These are phyloP conservation scores for Vimba vimba DNA, from an alignment of 2,113 vertebrate species.

Conservation along the genomic window DNA sequence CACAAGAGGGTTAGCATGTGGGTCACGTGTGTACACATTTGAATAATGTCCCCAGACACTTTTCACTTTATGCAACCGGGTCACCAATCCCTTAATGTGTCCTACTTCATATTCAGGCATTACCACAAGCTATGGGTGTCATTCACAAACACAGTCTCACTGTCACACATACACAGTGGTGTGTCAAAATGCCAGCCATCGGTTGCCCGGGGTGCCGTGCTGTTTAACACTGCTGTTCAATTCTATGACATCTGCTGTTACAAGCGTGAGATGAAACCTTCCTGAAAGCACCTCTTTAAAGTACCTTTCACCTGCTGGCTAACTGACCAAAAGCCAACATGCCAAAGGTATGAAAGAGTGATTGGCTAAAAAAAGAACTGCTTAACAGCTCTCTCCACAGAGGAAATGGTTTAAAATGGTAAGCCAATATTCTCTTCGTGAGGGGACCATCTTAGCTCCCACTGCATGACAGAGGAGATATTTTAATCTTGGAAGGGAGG, in stretches of 20 bases:
- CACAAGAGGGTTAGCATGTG: not conserved
- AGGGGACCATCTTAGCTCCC: conserved; percentile 20
- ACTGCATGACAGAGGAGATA: conserved; percentile 31
- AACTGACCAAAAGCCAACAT: conserved; percentile 14
- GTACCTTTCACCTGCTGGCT: conserved; percentile 23
- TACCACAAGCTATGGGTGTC: conserved; percentile 52
- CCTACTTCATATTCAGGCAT: not conserved
- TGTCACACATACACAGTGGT: conserved; percentile 54
- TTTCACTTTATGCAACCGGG: not conserved
- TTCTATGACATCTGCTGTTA: conserved; percentile 35
- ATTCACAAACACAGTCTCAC: conserved; percentile 15
- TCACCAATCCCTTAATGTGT: conserved; percentile 15
- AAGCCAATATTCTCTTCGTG: not conserved
- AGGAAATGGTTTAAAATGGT: conserved; percentile 16
- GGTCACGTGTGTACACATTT: not conserved
- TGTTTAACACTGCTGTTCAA: conserved; percentile 40
- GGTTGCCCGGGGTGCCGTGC: conserved; percentile 27
- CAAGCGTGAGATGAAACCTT: conserved; percentile 27
- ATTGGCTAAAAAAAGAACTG: conserved; percentile 23
- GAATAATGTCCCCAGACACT: conserved; percentile 12
- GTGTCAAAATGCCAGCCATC: conserved; percentile 58
- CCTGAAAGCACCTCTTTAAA: conserved; percentile 31
- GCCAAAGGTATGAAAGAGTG: conserved; percentile 12
- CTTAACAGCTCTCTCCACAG: conserved; percentile 55
- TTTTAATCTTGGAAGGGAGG: conserved; percentile 32